These are phyloP conservation scores for Gisinianus flammeolus DNA, from an alignment of 2,888 invertebrate genomes.

Conservation along the genomic window DNA sequence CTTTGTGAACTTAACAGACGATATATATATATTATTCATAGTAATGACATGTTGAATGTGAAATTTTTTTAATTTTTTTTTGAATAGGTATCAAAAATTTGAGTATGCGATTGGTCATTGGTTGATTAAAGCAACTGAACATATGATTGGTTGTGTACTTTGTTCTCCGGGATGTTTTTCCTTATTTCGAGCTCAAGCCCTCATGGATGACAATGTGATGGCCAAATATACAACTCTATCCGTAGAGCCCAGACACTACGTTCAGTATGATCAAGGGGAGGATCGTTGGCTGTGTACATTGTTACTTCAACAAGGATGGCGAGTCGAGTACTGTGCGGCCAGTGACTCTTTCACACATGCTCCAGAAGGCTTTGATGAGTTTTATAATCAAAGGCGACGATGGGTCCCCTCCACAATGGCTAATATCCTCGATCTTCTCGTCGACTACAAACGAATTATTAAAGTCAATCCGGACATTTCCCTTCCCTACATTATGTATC, in stretches of 20 bases:
- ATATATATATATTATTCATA: too few relatives aligned
- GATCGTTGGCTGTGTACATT: slow-evolving; percentile 67
- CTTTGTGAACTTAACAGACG: too few relatives aligned
- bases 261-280: slow-evolving; percentile 69
- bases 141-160: slow-evolving; percentile 65
- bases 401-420: slow-evolving; percentile 69
- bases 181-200: slow-evolving; percentile 65
- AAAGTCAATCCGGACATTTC: slow-evolving; percentile 66
- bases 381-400: slow-evolving; percentile 67
- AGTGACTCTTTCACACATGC: slow-evolving; percentile 63
- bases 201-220: slow-evolving; percentile 68
- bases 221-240: slow-evolving; percentile 65
- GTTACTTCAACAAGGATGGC: slow-evolving; percentile 65
- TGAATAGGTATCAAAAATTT: slow-evolving; percentile 65
- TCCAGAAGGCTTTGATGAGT: slow-evolving; percentile 67
- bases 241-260: slow-evolving; percentile 91
- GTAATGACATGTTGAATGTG: background rate
- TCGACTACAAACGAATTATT: slow-evolving; percentile 63
- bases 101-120: slow-evolving; percentile 65
- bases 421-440: slow-evolving; percentile 66
- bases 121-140: slow-evolving; percentile 67
- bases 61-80: background rate
- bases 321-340: slow-evolving; percentile 64
- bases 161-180: slow-evolving; percentile 69
- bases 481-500: slow-evolving; percentile 61